phyloP scores from a whole-genome alignment of 1,140 invertebrate genomes.

The Trichomalopsis sarcophagae region DNA sequence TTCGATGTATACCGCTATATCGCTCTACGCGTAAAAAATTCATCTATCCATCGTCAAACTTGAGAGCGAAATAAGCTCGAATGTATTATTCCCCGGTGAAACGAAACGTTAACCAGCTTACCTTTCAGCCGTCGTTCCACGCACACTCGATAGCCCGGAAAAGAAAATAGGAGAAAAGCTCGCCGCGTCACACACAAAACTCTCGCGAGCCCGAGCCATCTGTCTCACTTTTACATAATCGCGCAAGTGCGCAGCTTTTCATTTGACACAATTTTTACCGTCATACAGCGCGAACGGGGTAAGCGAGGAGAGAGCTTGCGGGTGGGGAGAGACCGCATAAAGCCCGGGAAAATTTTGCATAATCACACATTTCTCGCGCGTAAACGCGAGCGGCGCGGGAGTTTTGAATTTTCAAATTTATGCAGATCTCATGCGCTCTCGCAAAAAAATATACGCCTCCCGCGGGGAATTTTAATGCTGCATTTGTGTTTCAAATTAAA shows the following conservation, averaged over 20 bases:
- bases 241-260: slow-evolving; percentile 14
- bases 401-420: slow-evolving; percentile 46
- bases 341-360: slow-evolving; percentile 29
- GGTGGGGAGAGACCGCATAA: neutral
- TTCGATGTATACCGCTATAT: neutral
- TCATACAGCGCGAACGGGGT: neutral
- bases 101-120: no score
- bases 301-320: neutral
- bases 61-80: neutral
- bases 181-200: neutral
- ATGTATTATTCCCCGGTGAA: neutral
- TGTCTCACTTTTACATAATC: neutral
- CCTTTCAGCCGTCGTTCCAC: no score
- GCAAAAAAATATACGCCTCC: neutral
- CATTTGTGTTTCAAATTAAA: slow-evolving; percentile 45
- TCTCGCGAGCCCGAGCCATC: neutral
- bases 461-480: neutral
- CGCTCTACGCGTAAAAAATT: no score
- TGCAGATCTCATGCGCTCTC: slow-evolving; percentile 18
- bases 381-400: neutral
- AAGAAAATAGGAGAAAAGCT: neutral
- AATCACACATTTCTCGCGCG: slow-evolving; percentile 35
- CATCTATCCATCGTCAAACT: no score
- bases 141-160: neutral
- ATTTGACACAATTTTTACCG: slow-evolving; percentile 31